These are phyloP conservation scores for Syngnathus scovelli DNA, from an alignment of 2,113 vertebrate species.

Conservation along the genomic window DNA sequence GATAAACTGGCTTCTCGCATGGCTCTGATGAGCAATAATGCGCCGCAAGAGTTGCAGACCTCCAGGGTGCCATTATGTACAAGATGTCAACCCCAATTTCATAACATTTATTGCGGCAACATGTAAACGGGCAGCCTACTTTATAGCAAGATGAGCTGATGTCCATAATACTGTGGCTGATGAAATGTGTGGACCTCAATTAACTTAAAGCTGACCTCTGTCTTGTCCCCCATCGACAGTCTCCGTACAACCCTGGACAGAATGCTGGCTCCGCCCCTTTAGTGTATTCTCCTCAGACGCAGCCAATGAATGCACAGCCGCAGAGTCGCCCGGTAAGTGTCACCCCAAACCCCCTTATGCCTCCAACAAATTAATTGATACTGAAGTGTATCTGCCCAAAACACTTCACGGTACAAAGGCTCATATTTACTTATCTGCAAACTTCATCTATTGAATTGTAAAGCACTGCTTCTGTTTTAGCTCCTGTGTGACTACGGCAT, in stretches of 20 bases:
- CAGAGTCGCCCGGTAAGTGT: slow-evolving; percentile 87
- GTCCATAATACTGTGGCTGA: slow-evolving; percentile 9
- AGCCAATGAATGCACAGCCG: slow-evolving; percentile 93
- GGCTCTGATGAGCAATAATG: slow-evolving; percentile 28
- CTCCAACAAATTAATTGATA: too few species aligned
- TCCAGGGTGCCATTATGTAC: slow-evolving; percentile 21
- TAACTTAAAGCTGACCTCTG: neutral
- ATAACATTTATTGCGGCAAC: slow-evolving; percentile 22
- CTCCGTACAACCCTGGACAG: slow-evolving; percentile 90
- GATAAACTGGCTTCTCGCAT: slow-evolving; percentile 25
- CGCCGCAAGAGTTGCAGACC: slow-evolving; percentile 19
- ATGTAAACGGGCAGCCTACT: neutral
- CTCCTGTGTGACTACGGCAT: neutral
- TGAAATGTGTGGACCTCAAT: slow-evolving; percentile 1
- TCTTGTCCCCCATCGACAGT: slow-evolving; percentile 64
- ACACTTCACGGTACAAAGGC: too few species aligned
- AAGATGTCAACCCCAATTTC: slow-evolving; percentile 18
- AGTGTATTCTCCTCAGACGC: slow-evolving; percentile 89
- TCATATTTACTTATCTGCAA: too few species aligned
- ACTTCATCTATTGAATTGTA: too few species aligned
- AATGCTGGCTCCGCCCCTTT: slow-evolving; percentile 87
- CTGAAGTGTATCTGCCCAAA: too few species aligned
- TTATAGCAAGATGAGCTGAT: slow-evolving; percentile 6
- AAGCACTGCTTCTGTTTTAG: too few species aligned
- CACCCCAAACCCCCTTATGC: neutral